Evolutionary conservation across 2,797 vertebrate genomes (phyloP), one percentile per base, ranked within the genome.

Genomic region (Percopsis omiscomaycus): DNA sequence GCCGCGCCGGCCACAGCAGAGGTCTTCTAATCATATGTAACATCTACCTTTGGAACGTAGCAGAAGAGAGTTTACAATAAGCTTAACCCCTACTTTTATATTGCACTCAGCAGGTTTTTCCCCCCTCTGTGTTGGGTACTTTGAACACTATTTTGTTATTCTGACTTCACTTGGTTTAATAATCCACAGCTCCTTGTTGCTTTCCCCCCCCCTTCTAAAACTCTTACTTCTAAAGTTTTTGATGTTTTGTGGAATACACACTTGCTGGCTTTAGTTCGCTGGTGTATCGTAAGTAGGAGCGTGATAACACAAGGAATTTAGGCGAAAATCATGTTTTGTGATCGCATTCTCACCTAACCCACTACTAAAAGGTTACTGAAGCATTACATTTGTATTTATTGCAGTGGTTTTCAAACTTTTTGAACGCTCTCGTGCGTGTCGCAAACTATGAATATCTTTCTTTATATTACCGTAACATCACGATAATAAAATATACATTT

Each of bases 41-140:
- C 89, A 79, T 91, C 90, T 91, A 90, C 87, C 91, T 89, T 83
- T 89, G 88, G 92, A 93, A 89, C 88, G 86, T 84, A 90, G 92
- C 82, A 73, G 85, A 84, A 84, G 85, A 82, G 88, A 92, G 89
- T 94, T 95, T 93, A 92, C 84, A 88, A 95, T 93, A 83, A 93
- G 93, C 93, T 95, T 95, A 93, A 94, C 93, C 93, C 87, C 90
- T 81, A 90, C 90, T 93, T 92, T 91, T 93, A 92, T 92, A 93
- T 91, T 89, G 83, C 85, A 84, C 92, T 84, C 93, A 95, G 93
- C 91, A 90, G 91, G 93, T 86, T 88, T 82, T 86, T 87, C 81
- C 81, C 86, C 81, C 89, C 90, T 90, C 87, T 93, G 92, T 92
- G 87, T 91, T 88, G 91, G 89, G 87, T 86, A 90, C 93, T 91